Base-by-base conservation (phyloP, 2,888 invertebrate genomes). In the Ganaspis brasiliensis region DNA sequence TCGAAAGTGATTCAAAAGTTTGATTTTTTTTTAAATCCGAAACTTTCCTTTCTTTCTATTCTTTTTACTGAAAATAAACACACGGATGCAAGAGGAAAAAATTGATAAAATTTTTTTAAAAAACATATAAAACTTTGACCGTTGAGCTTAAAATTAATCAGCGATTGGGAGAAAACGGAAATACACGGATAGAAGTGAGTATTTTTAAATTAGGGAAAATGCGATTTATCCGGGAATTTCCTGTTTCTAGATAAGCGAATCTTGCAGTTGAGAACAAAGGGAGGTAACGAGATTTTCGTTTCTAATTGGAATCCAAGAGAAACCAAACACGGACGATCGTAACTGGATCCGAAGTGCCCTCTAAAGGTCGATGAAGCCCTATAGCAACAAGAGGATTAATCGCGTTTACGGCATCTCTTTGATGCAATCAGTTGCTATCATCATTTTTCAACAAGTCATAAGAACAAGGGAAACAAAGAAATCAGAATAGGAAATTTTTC, bases 291-390 rank as follows among this genome's bases (percentile, higher is more conserved):
- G 35, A 35, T 61, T 61, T 61, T 35, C 12, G 37, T 61, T 61
- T 37, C 37, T 61, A 61, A 61, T 37, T 37, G 37, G 3, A 37
- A 61, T 61, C 12, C 37, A 35, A 61, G 61, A 37, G 61, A 61
- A 61, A 37, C 35, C 35, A 16, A 61, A 61, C 19, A 61, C 19
- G 2, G 37, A 8, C 59, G 35, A 61, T 37, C 19, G 16, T 37
- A 37, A 61, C 61, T 16, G 4, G 61, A 61, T 61, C 35, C 12
- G 61, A 61, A 35, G 37, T 37, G 19, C 19, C 49, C 49, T 49
- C 49, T 49, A 49, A 49, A 49, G 49, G 49, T 49, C 49, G 49
- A 49, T 49, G 49, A 49, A 49, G 16, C 49, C 16, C 61, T 35
- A 61, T 35, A 61, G 37, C 35, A 61, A 19, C 19, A 37, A 49